A percentile compares a stretch with the other conserved stretches of the same genome.
phyloP scores from a whole-genome alignment of 2,113 vertebrate genomes.

The Numenius arquata region DNA sequence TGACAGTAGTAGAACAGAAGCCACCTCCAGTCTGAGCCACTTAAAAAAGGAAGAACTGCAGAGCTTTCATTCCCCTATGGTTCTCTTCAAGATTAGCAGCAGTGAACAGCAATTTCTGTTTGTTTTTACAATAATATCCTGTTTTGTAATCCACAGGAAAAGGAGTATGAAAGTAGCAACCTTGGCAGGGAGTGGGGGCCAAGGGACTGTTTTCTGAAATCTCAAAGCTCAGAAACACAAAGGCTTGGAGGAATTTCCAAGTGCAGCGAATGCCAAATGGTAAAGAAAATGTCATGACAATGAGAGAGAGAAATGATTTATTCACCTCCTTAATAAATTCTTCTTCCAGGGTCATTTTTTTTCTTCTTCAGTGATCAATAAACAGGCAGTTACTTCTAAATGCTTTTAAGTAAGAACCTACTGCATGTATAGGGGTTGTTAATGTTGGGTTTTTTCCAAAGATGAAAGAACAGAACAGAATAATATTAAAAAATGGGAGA shows the following conservation, averaged over 20 bases:
- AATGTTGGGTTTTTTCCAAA: not conserved
- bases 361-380: not conserved
- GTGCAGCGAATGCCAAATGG: constrained; percentile 4
- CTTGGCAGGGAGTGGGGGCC: constrained; percentile 19
- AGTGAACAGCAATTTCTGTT: constrained; percentile 39
- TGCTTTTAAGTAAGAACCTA: not conserved
- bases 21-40: not conserved
- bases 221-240: constrained; percentile 36
- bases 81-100: constrained; percentile 24
- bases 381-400: not conserved
- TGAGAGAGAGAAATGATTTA: constrained; percentile 13
- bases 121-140: constrained; percentile 67
- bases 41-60: not conserved
- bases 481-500: not conserved
- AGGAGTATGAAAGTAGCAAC: constrained; percentile 58
- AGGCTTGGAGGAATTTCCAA: constrained; percentile 46
- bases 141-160: constrained; percentile 67
- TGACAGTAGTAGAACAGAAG: constrained; percentile 7
- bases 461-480: not conserved
- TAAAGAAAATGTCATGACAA: constrained; percentile 46
- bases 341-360: not conserved
- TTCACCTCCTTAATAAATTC: not conserved
- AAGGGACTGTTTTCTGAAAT: constrained; percentile 34
- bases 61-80: not conserved
- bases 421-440: not conserved